Percentiles rank a stretch among this genome's conserved stretches.
Evolutionary conservation across 1,140 invertebrate genomes (phyloP).

Genomic region (Scaptodrosophila lebanonensis): DNA sequence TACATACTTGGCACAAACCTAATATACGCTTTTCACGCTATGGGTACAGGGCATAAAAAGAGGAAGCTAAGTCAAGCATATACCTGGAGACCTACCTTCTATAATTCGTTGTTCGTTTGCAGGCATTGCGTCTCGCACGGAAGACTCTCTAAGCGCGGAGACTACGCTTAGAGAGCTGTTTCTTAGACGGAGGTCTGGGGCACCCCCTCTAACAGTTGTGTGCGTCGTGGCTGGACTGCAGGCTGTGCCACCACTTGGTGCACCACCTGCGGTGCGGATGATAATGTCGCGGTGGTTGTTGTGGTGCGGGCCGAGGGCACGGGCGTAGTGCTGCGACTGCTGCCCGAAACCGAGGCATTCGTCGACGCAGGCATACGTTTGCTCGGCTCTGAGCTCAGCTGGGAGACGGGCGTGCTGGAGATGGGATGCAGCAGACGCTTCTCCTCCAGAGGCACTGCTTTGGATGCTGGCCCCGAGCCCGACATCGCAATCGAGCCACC

Average conservation of each 20-base stretch:
- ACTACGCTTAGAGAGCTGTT: conserved; percentile 70
- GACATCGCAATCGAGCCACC: conserved; percentile 3
- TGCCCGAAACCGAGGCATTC: conserved; percentile 32
- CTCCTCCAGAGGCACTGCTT: conserved; percentile 43
- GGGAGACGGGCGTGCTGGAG: conserved; percentile 56
- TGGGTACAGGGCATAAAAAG: no score
- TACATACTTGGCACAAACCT: no score
- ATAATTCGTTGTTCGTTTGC: conserved; percentile 17
- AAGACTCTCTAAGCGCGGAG: conserved; percentile 60
- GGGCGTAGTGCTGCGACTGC: conserved; percentile 66
- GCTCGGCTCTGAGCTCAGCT: conserved; percentile 51
- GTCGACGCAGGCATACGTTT: conserved; percentile 18
- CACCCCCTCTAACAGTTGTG: conserved; percentile 70
- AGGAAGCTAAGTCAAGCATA: no score
- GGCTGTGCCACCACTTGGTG: conserved; percentile 12
- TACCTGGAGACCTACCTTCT: no score
- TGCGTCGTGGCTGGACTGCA: conserved; percentile 53
- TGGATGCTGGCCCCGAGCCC: neutral
- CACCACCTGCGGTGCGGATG: conserved; percentile 18
- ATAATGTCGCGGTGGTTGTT: conserved; percentile 59
- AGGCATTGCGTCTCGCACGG: conserved; percentile 12
- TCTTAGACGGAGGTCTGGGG: conserved; percentile 76
- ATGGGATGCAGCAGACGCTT: conserved; percentile 58
- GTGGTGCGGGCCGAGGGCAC: conserved; percentile 62
- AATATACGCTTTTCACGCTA: no score